Base-by-base conservation (phyloP, 2,797 vertebrate genomes). In the Argentina silus region DNA sequence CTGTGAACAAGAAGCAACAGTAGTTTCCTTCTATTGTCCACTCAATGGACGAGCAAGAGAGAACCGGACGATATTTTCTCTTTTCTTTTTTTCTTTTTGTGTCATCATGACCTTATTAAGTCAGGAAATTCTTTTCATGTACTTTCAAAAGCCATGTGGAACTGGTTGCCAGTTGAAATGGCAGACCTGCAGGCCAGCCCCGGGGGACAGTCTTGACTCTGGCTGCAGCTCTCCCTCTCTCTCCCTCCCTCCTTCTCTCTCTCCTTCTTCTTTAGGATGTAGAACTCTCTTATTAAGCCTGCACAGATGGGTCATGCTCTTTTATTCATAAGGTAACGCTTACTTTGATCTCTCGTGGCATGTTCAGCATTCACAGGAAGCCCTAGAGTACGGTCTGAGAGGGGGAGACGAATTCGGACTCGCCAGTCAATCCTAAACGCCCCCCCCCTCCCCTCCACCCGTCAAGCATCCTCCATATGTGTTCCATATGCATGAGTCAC, bases 301-400 rank as follows among this genome's bases (percentile, higher is more conserved):
- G 69, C 79, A 77, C 77, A 81, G 79, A 92, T 91, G 90, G 91
- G 82, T 85, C 82, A 73, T 75, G 57, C 84, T 92, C 84, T 91
- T 91, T 91, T 91, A 93, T 92, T 92, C 89, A 92, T 92, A 88
- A 90, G 88, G 86, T 82, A 85, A 60, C 77, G 81, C 85, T 83
- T 83, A 89, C 90, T 91, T 93, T 92, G 90, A 93, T 92, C 89
- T 87, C 67, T 47, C 55, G 7, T 60, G 53, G 74, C 60, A 48
- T 78, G 81, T 83, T 88, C 86, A 83, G 86, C 74, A 85, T 90
- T 85, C 86, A 75, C 78, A 73, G 77, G 78, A 73, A 73, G 79
- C 81, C 84, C 81, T 78, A 70, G 66, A 69, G 78, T 74, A 60
- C 36, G 74, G 70, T 79, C 72, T 56, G 71, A 76, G 67, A 56